These are phyloP conservation scores for Drosophila pseudoobscura DNA, from an alignment of 1,140 invertebrate genomes.

Conservation along the genomic window DNA sequence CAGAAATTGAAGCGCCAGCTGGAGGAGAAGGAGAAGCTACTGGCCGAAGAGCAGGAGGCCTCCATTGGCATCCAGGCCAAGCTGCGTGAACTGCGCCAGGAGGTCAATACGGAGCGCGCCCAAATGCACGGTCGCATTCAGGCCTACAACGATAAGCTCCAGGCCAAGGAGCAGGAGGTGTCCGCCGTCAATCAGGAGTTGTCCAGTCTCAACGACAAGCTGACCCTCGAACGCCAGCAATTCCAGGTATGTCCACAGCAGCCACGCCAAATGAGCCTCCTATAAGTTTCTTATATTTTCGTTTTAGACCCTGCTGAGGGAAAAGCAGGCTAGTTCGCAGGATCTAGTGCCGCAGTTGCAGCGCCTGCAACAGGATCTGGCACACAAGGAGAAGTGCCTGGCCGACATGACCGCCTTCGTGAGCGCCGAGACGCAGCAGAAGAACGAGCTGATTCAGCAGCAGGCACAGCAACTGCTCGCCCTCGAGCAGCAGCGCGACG, in stretches of 20 bases:
- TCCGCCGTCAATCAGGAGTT: slow-evolving; percentile 68
- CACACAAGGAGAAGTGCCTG: slow-evolving; percentile 74
- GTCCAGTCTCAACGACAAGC: slow-evolving; percentile 69
- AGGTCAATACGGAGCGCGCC: slow-evolving; percentile 87
- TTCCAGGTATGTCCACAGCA: slow-evolving; percentile 51
- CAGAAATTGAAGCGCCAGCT: slow-evolving; percentile 94
- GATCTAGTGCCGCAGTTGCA: slow-evolving; percentile 72
- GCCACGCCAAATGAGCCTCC: too few relatives aligned
- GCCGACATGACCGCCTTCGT: slow-evolving; percentile 70
- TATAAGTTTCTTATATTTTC: neutral
- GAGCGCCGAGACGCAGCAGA: slow-evolving; percentile 70
- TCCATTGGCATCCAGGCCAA: slow-evolving; percentile 88
- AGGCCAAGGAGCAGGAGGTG: slow-evolving; percentile 72
- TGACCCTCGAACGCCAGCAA: slow-evolving; percentile 76
- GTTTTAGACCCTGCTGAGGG: slow-evolving; percentile 46
- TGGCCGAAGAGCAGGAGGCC: slow-evolving; percentile 89
- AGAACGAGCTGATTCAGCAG: slow-evolving; percentile 67
- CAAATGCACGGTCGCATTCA: slow-evolving; percentile 85
- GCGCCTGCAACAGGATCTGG: slow-evolving; percentile 72
- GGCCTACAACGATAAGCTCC: slow-evolving; percentile 75
- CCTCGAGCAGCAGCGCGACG: slow-evolving; percentile 74
- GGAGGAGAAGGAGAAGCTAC: slow-evolving; percentile 90
- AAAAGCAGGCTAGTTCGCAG: slow-evolving; percentile 75
- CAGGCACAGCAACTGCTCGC: slow-evolving; percentile 59
- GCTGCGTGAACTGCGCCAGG: slow-evolving; percentile 90